Base-by-base conservation (phyloP, 2,797 vertebrate species). In the Lepus oiostolus region DNA sequence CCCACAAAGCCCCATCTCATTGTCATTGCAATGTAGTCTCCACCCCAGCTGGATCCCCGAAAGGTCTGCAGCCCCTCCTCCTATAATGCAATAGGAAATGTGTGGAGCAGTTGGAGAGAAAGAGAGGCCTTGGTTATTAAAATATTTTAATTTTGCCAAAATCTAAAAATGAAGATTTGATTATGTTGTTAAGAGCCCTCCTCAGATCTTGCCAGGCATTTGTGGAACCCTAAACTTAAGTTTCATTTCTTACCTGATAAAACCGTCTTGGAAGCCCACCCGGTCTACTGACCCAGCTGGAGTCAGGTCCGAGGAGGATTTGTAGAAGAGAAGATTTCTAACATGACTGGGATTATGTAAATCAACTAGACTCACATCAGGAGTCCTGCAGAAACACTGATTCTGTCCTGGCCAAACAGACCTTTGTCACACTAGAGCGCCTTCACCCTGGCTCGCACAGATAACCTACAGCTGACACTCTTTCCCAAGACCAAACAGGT, bases 391-490 rank as follows among this genome's bases (percentile, higher is more conserved):
- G 5, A 86, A 72, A n/a, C 62, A 62, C 32, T 67, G 38, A 28
- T 26, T 54, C 11, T 17, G 0, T 42, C 63, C 63, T 21, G 21
- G 50, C 17, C n/a, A 21, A 74, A 82, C 13, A 93, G 26, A 54
- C 4, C 5, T 79, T 22, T 70, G 26, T 87, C 67, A 74, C 24
- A 58, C 12, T 24, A 17, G 11, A 76, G 30, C 13, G 7, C 21
- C 54, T 68, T 67, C 32, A 4, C 13, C 14, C 54, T 4, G 5
- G 3, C 13, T 0, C 3, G 13, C 2, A 19, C 1, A 30, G 16
- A 6, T 21, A 52, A 12, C 63, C 38, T 54, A 11, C 35, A 81
- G 22, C 63, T 87, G 16, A 72, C 7, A 35, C 24, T 65, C 26
- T 54, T 72, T 60, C 30, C 72, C 77, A 77, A 54, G n/a, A 76